Evolutionary conservation across 2,888 invertebrate genomes (phyloP), one percentile per base, ranked within the genome.

Genomic region (Tenthredo mesomela): DNA sequence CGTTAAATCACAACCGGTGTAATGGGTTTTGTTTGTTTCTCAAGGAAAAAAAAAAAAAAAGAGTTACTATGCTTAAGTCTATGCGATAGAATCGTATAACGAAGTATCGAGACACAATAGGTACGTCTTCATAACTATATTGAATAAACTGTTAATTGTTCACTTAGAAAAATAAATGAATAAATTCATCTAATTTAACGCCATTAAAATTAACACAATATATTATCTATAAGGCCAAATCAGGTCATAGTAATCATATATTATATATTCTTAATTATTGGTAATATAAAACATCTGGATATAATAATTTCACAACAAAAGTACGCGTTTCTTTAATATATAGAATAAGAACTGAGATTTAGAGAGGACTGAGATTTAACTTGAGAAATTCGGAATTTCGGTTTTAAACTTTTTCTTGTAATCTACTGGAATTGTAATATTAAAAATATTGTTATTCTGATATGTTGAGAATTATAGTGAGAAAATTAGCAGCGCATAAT

Each of bases 141-240:
- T 43, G 25, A 73, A 40, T 73, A 40, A 73, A 21, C 6, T 25
- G 71, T 82, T 84, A 43, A 18, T 71, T 80, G 70, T 65, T 40
- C 54, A 85, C 43, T 77, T 85, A 86, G 71, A 85, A 86, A 86
- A 86, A 86, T 86, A 84, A 86, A 86, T 83, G 67, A 84, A 84
- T 84, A 83, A 83, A 47, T 61, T 87, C 65, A 73, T 83, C 84
- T 54, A 54, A 84, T 50, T 71, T 54, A 83, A 67, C 78, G 73
- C 70, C 50, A 54, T 83, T 84, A 84, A 85, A 84, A 85, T 85
- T 85, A 86, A 86, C 85, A 78, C 80, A 78, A 86, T 84, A 85
- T 87, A 86, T 87, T 77, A 85, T 85, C 85, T 65, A 43, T 85
- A 86, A 86, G 86, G 87, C 86, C 86, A 86, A 85, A 86, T 80